A percentile compares a stretch with the other conserved stretches of the same genome.
Conservation (phyloP, 2,797 vertebrate species). For the Nannoperca australis region DNA sequence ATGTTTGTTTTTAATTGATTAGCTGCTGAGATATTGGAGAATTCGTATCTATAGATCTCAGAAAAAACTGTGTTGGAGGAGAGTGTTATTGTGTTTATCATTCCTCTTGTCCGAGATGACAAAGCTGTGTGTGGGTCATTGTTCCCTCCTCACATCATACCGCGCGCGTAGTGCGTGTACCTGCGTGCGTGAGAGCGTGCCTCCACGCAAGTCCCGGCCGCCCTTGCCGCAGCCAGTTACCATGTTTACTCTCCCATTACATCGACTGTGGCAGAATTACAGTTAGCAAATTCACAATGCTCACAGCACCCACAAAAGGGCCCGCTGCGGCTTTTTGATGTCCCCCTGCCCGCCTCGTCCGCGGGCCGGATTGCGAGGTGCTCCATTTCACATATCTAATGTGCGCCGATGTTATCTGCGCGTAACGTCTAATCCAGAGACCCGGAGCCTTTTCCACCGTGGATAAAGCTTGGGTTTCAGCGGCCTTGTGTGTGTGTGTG, state of each 20-base stretch:
- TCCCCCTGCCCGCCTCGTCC: conserved; percentile 52
- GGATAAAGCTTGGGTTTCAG: conserved; percentile 86
- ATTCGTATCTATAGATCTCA: conserved; percentile 28
- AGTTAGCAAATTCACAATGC: conserved; percentile 78
- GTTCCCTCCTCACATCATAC: not conserved
- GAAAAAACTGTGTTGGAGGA: not conserved
- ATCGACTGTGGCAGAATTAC: conserved; percentile 73
- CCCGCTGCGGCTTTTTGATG: conserved; percentile 68
- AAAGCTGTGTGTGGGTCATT: not conserved
- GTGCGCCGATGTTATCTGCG: conserved; percentile 85
- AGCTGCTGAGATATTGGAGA: conserved; percentile 16
- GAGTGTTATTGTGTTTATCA: not conserved
- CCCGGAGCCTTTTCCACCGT: conserved; percentile 79
- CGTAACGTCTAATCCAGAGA: conserved; percentile 82
- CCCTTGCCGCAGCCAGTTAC: conserved; percentile 54
- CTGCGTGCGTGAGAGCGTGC: conserved; percentile 15
- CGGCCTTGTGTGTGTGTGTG: conserved; percentile 37
- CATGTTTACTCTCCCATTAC: conserved; percentile 81
- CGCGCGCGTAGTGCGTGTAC: not conserved
- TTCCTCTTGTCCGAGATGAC: not conserved
- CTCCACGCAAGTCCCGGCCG: conserved; percentile 30
- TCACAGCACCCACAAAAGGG: conserved; percentile 61
- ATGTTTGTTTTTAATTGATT: conserved; percentile 50
- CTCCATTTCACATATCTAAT: conserved; percentile 83
- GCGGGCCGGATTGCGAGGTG: conserved; percentile 67